Evolutionary conservation across 2,113 vertebrate species (phyloP), one percentile per base, ranked within the genome.

Genomic region (Notothenia rossii): DNA sequence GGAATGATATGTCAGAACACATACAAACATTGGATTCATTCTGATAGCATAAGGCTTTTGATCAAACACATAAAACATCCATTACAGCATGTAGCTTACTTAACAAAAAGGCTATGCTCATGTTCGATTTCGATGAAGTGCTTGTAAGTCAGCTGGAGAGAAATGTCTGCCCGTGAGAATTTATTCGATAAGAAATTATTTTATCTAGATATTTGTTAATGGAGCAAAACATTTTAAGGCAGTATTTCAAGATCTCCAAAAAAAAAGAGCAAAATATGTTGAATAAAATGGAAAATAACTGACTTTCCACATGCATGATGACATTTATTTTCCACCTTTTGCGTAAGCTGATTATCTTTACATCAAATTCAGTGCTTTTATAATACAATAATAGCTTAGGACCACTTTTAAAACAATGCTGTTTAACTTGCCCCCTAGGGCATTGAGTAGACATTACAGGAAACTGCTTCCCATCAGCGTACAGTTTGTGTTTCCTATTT

Each of bases 381-480:
- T 10, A 67, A 29, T 64, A 40, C 68, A 82, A 54, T 48, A 5
- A 51, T 46, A 46, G 58, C 20, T 53, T 18, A 22, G 40, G 64
- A 70, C 56, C n/a, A 25, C n/a, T 59, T 65, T 29, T 51, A 53
- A 18, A 6, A 10, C 7, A 14, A n/a, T 60, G 22, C 43, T 66
- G 49, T 85, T 80, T 77, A 72, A 68, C 53, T 68, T 66, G 12
- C 13, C 29, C 75, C 54, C 46, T 7, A 33, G 9, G 33, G 56
- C 9, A 45, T 2, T 43, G 22, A 48, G 46, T 58, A 61, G 66
- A 68, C 53, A 46, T 56, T 50, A 51, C 69, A 81, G 78, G 86
- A 89, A 85, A 81, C 79, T 74, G 14, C 59, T 66, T 22, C 58
- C 55, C 59, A 64, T 78, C 66, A 61, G 29, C 2, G 61, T 60